Evolutionary conservation across 2,113 vertebrate genomes (phyloP), one percentile per base, ranked within the genome.

Genomic region (Phocoena phocoena): DNA sequence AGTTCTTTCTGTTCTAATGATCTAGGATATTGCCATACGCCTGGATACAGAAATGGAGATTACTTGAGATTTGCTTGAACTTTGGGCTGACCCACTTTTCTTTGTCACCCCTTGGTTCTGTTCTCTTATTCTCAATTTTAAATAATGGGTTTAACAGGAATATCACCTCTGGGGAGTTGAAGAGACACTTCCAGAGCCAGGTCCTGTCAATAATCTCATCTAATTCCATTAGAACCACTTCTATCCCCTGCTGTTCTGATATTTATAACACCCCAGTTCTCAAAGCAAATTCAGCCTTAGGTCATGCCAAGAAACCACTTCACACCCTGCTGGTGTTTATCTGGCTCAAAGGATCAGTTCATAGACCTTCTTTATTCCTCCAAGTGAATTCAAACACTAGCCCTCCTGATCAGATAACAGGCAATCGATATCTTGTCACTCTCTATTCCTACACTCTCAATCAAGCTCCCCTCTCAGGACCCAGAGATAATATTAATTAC

Each of bases 401-500:
- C 58, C 87, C 15, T 95, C 90, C 73, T 15, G 76, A 94, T 96
- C 94, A 81, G 94, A 94, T 90, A 93, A 65, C 87, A 93, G 62
- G 90, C 74, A 76, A 88, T 93, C 94, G 84, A 90, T 93, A 67
- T 50, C 74, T 79, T 96, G 82, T 96, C 95, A 91, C 68, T 55
- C 85, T 68, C 36, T 36, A 71, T 84, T 38, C 88, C 88, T 84
- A 36, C 6, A 20, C 47, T 84, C 44, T 80, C 91, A 38, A 33
- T 88, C 76, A 81, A 68, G 68, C 65, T 62, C 76, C 36, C 47
- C 81, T 91, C 74, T 17, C 73, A 82, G 65, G 68, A 70, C 73
- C 38, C 93, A 88, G 55, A 25, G 92, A 93, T 82, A 62, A 60
- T 79, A 93, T 92, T 93, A 88, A 96, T 97, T 93, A 83, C 67